phyloP scores from a whole-genome alignment of 2,797 vertebrate genomes.

The Dendrocincla fuliginosa region DNA sequence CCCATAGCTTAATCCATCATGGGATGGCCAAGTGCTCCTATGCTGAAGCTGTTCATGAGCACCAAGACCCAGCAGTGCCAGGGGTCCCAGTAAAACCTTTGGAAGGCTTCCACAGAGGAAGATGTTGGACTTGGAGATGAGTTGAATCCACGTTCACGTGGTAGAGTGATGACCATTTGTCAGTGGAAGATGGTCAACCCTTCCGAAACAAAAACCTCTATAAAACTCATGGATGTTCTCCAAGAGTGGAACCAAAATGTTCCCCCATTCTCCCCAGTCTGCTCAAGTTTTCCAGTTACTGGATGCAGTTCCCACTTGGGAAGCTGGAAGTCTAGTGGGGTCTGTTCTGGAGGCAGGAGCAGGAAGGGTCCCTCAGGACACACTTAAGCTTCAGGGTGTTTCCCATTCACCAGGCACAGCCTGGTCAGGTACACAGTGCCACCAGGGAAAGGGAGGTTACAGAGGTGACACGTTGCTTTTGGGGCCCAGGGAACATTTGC shows the following conservation, averaged over 20 bases:
- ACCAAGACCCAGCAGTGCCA: accelerated
- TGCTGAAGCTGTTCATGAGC: not conserved
- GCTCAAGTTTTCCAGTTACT: not conserved
- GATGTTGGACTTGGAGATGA: not conserved
- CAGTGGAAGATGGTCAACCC: not conserved
- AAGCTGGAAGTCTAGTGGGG: not conserved
- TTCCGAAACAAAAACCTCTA: not conserved
- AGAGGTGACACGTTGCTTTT: not conserved
- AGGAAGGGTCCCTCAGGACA: not conserved
- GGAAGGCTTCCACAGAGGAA: not conserved
- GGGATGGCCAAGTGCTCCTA: not conserved
- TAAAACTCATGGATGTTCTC: not conserved
- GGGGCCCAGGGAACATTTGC: not conserved
- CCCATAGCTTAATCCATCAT: not conserved
- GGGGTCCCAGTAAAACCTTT: not conserved
- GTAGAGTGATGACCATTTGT: not conserved
- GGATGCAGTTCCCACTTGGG: not conserved
- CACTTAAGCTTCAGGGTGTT: accelerated
- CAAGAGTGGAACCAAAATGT: not conserved
- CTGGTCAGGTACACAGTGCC: not conserved
- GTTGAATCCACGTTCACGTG: accelerated
- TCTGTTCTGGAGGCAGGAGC: not conserved
- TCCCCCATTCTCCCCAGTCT: not conserved
- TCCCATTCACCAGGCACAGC: accelerated
- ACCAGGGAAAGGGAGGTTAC: not conserved